phyloP scores from a whole-genome alignment of 2,888 invertebrate species.

The Nycteola revayana region DNA sequence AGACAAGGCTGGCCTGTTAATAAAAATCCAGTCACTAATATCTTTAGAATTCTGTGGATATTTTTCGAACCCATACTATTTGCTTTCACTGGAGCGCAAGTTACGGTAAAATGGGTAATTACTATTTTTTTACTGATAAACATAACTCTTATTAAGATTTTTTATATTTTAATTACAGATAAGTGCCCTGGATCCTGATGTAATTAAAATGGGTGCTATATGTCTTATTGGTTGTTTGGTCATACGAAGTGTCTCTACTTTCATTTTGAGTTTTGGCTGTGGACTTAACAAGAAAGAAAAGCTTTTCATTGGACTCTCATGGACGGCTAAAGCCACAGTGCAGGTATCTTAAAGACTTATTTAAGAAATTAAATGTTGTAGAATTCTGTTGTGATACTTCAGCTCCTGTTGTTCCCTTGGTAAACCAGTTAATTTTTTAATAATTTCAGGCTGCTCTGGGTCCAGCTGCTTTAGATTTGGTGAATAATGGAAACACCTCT shows the following conservation, averaged over 20 bases:
- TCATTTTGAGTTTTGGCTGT: slow-evolving; percentile 85
- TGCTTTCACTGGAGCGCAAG: slow-evolving; percentile 92
- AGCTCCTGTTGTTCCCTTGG: too few species aligned
- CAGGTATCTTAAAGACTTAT: slow-evolving; percentile 78
- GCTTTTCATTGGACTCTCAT: slow-evolving; percentile 90
- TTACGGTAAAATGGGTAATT: slow-evolving; percentile 78
- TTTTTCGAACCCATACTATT: slow-evolving; percentile 94
- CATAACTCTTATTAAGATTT: slow-evolving; percentile 2
- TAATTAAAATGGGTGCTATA: slow-evolving; percentile 84
- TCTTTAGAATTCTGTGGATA: slow-evolving; percentile 92
- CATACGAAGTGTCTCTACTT: slow-evolving; percentile 82
- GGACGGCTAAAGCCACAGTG: slow-evolving; percentile 95
- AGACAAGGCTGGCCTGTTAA: slow-evolving; percentile 88
- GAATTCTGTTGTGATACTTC: too few species aligned
- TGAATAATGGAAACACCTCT: slow-evolving; percentile 60
- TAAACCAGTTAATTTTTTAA: too few species aligned
- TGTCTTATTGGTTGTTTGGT: slow-evolving; percentile 83
- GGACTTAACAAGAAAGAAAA: slow-evolving; percentile 90
- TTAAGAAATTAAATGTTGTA: neutral
- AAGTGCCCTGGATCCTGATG: slow-evolving; percentile 82
- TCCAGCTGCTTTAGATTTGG: slow-evolving; percentile 84
- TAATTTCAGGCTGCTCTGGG: slow-evolving; percentile 85
- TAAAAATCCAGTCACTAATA: slow-evolving; percentile 88
- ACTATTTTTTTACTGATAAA: neutral
- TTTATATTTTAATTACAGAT: slow-evolving; percentile 61